Percentiles rank a stretch among this genome's conserved stretches.
Conservation (phyloP, 2,888 invertebrate genomes). For the Phengaris arion region DNA sequence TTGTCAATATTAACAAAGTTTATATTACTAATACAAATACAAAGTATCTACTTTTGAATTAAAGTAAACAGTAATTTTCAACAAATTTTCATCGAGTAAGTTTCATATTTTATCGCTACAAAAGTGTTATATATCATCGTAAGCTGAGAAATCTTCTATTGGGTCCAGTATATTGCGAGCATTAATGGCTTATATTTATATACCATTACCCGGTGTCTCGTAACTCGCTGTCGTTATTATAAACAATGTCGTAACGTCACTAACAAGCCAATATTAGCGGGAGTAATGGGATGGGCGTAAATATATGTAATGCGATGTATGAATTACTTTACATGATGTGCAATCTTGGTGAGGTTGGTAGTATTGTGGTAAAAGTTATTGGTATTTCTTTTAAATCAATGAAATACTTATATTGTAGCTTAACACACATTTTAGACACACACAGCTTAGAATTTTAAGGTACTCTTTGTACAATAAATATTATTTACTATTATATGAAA, state of each 20-base stretch:
- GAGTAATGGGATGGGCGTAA: conserved; percentile 53
- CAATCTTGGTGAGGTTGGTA: background rate
- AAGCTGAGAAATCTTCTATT: background rate
- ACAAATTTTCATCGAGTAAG: too few relatives aligned
- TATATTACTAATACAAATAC: too few relatives aligned
- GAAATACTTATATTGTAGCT: too few relatives aligned
- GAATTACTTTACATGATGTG: conserved; percentile 30
- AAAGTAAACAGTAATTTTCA: too few relatives aligned
- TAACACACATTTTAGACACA: too few relatives aligned
- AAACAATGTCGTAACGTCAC: conserved; percentile 13
- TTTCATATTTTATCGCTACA: too few relatives aligned
- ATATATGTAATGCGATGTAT: conserved; percentile 58
- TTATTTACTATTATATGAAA: too few relatives aligned
- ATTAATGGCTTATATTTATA: conserved; percentile 17
- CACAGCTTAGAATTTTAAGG: too few relatives aligned
- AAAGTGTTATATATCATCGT: background rate
- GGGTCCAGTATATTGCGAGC: conserved; percentile 8
- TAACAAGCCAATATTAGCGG: conserved; percentile 30
- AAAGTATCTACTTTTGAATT: too few relatives aligned
- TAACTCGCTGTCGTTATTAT: conserved; percentile 12
- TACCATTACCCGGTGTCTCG: conserved; percentile 1
- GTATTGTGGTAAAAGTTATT: background rate
- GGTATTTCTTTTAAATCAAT: background rate
- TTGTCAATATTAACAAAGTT: too few relatives aligned
- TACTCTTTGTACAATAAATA: too few relatives aligned